Conservation (phyloP, 2,797 vertebrate species). For the Ctenopoma kingsleyae region DNA sequence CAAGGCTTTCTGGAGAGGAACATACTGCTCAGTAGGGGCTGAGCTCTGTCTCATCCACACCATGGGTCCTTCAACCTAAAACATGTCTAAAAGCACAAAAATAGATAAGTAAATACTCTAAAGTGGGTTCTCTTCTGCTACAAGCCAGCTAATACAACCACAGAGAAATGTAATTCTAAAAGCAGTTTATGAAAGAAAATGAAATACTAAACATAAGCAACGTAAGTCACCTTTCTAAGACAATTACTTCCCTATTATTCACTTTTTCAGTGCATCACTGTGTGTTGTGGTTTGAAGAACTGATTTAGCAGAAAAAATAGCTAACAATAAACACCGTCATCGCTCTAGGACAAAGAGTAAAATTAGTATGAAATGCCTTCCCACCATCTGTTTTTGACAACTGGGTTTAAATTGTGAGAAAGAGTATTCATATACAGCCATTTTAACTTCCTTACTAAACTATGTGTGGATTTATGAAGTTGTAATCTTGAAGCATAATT, state of each 20-base stretch:
- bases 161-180: background rate
- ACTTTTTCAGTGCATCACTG: constrained; percentile 2
- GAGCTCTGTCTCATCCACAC: background rate
- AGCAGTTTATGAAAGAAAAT: background rate
- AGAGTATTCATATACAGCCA: background rate
- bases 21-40: background rate
- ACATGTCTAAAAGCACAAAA: no score
- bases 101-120: no score
- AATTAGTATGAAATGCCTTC: constrained; percentile 5
- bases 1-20: background rate
- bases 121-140: background rate
- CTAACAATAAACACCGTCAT: background rate
- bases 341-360: background rate
- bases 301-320: constrained; percentile 1
- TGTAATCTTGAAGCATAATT: background rate
- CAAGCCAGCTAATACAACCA: background rate
- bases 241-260: background rate
- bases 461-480: background rate
- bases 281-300: background rate
- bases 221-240: no score
- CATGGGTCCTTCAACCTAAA: no score
- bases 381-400: constrained; percentile 7
- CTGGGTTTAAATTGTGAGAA: constrained; percentile 11
- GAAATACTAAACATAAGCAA: background rate
- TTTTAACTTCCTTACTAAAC: background rate